phyloP scores from a whole-genome alignment of 92 coral and sea anemone species.

The Blastomussa wellsi region DNA sequence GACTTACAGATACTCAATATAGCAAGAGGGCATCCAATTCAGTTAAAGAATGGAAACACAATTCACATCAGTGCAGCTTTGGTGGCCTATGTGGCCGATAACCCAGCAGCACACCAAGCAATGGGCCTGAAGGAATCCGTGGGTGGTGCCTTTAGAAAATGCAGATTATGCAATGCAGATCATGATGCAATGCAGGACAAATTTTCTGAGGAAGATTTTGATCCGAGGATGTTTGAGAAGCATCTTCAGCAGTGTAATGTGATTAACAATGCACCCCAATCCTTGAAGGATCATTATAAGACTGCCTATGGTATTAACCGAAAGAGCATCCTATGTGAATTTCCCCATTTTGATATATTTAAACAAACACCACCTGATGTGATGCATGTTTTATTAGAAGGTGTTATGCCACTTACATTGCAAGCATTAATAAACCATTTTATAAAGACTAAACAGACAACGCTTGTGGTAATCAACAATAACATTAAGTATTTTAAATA shows the following conservation, averaged over 20 bases:
- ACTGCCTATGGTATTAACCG: constrained; percentile 64
- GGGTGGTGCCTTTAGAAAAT: constrained; percentile 44
- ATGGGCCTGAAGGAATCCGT: constrained; percentile 57
- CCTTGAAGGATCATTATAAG: constrained; percentile 46
- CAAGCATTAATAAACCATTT: constrained; percentile 49
- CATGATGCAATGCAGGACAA: constrained; percentile 37
- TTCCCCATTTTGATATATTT: constrained; percentile 62
- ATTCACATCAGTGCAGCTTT: neutral
- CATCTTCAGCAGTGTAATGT: constrained; percentile 43
- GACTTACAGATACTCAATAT: constrained; percentile 35
- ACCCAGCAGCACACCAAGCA: constrained; percentile 44
- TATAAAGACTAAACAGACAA: constrained; percentile 32
- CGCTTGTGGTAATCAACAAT: constrained; percentile 42
- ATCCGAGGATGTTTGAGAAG: constrained; percentile 26
- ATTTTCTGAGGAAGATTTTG: constrained; percentile 56
- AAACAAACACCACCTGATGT: constrained; percentile 66
- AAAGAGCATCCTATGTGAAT: constrained; percentile 44
- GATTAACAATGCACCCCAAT: constrained; percentile 15
- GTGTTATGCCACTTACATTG: constrained; percentile 60
- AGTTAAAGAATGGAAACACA: neutral
- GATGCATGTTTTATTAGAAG: constrained; percentile 70
- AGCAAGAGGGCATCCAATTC: constrained; percentile 14
- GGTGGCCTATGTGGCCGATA: constrained; percentile 49
- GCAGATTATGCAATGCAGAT: constrained; percentile 51
- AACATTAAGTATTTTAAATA: constrained; percentile 34